These are phyloP conservation scores for Strix uralensis DNA, from an alignment of 2,113 vertebrate genomes.

Conservation along the genomic window DNA sequence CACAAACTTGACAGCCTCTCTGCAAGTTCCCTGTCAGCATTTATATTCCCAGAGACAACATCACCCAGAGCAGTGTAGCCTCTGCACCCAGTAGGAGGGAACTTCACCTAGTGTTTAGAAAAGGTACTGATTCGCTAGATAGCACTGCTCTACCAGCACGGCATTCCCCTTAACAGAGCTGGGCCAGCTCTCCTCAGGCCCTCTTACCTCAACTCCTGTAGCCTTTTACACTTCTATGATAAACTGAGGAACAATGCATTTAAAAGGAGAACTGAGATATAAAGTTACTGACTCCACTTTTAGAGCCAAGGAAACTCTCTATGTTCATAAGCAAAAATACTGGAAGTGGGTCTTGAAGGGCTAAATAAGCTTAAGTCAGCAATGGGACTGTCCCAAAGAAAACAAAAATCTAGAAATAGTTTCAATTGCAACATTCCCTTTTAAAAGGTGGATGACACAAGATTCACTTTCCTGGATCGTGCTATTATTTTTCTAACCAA, in stretches of 20 bases:
- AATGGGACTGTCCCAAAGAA: background rate
- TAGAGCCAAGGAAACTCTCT: background rate
- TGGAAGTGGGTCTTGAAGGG: background rate
- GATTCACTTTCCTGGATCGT: background rate
- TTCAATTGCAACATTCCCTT: background rate
- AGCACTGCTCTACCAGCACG: background rate
- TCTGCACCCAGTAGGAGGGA: background rate
- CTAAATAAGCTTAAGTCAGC: conserved; percentile 11
- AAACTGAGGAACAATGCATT: background rate
- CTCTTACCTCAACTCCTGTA: background rate
- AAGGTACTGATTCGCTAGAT: background rate
- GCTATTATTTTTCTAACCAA: background rate
- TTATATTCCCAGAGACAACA: background rate
- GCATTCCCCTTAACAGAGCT: background rate
- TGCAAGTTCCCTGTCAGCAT: background rate
- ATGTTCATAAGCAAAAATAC: background rate
- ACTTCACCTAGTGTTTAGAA: background rate
- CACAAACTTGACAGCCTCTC: background rate
- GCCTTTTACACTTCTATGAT: background rate
- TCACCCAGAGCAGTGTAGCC: background rate
- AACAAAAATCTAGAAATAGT: background rate
- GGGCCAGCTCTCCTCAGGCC: background rate
- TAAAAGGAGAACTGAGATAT: conserved; percentile 28
- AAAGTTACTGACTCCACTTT: conserved; percentile 3
- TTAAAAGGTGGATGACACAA: background rate